These are phyloP conservation scores for Hypotaenidia philippensis DNA, from an alignment of 2,797 vertebrate genomes.

Conservation along the genomic window DNA sequence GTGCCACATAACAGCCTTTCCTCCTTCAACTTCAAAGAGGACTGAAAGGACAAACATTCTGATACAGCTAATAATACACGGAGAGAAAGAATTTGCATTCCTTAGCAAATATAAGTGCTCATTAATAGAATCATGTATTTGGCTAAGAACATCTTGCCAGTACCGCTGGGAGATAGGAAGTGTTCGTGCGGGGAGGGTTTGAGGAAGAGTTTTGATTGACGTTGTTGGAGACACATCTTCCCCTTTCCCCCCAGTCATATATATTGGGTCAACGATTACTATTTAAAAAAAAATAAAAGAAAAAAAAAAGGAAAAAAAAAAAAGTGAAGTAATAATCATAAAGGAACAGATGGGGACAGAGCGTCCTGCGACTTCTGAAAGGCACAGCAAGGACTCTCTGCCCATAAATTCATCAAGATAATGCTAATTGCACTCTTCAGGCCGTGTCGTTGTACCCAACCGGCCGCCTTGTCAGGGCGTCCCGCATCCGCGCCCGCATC, in stretches of 20 bases:
- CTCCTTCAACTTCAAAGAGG: conserved; percentile 34
- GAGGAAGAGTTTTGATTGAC: conserved; percentile 61
- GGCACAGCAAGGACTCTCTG: conserved; percentile 59
- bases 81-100: conserved; percentile 54
- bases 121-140: conserved; percentile 72
- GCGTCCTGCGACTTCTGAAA: conserved; percentile 49
- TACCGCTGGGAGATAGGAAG: conserved; percentile 45
- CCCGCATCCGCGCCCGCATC: neutral
- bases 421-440: conserved; percentile 19
- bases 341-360: conserved; percentile 54
- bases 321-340: conserved; percentile 22
- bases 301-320: neutral
- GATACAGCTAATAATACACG: conserved; percentile 57
- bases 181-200: neutral
- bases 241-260: neutral
- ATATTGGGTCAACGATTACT: conserved; percentile 39
- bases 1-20: conserved; percentile 20
- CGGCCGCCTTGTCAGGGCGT: neutral
- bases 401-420: conserved; percentile 18
- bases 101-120: conserved; percentile 67
- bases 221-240: neutral
- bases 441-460: neutral
- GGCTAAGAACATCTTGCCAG: conserved; percentile 56
- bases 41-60: conserved; percentile 57
- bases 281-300: neutral